Conservation (phyloP, 2,113 vertebrate genomes). For the Pelecanoides urinatrix region DNA sequence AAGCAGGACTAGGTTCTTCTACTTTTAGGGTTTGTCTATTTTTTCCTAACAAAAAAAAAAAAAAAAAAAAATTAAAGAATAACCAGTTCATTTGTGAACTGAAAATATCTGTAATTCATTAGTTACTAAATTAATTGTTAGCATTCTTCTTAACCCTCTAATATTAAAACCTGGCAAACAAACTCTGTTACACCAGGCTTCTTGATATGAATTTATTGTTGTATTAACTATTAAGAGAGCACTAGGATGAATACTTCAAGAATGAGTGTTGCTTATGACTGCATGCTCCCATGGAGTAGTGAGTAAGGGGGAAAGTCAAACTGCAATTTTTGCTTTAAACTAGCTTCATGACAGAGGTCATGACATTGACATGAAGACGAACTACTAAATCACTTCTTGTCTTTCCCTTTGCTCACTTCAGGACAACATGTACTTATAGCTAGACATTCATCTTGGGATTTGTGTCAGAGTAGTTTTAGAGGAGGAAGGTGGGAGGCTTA, state of each 20-base stretch:
- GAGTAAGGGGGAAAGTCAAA: neutral
- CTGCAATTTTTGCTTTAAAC: constrained; percentile 2
- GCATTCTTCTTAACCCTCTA: neutral
- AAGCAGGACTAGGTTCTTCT: fast-evolving
- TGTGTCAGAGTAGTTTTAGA: constrained; percentile 5
- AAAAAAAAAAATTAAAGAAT: neutral
- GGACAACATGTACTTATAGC: constrained; percentile 12
- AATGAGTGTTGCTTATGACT: neutral
- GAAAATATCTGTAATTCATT: neutral
- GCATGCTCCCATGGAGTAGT: neutral
- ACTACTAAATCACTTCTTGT: constrained; percentile 5
- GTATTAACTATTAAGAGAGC: neutral
- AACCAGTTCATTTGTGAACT: neutral
- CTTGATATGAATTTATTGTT: neutral
- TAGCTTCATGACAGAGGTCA: neutral
- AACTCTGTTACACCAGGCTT: neutral
- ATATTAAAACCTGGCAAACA: neutral
- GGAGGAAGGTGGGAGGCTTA: neutral
- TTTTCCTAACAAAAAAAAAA: no score
- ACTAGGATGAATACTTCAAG: neutral
- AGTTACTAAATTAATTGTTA: neutral
- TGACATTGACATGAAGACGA: neutral
- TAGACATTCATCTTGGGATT: constrained; percentile 21
- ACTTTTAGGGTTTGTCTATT: neutral
- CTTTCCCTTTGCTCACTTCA: constrained; percentile 6